These are phyloP conservation scores for Heteractis magnifica DNA, from an alignment of 92 coral and sea anemone genomes.

Conservation along the genomic window DNA sequence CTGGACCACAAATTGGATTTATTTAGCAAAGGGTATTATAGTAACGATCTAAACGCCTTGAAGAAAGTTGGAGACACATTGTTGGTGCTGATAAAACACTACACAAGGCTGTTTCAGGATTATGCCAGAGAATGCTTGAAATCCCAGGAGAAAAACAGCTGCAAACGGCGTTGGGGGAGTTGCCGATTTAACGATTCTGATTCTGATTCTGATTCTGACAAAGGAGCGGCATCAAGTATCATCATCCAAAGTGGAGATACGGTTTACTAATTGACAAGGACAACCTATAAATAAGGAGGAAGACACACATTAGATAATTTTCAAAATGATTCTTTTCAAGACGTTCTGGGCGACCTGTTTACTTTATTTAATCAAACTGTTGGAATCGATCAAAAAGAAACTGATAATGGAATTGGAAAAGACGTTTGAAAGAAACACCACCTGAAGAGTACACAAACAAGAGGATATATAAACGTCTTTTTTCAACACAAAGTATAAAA, in stretches of 20 bases:
- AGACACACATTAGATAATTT: neutral
- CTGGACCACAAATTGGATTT: neutral
- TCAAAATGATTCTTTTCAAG: neutral
- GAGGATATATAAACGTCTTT: neutral
- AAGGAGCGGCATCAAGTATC: neutral
- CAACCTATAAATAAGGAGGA: neutral
- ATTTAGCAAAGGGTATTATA: neutral
- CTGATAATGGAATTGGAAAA: constrained; percentile 37
- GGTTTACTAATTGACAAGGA: neutral
- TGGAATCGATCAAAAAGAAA: constrained; percentile 15
- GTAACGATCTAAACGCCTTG: neutral
- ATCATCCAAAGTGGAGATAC: neutral
- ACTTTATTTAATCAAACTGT: neutral
- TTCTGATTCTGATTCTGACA: constrained; percentile 7
- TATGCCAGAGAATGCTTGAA: neutral
- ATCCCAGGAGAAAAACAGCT: neutral
- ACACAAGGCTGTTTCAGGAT: neutral
- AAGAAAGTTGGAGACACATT: neutral
- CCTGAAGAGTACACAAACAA: constrained; percentile 26
- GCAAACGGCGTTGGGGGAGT: neutral
- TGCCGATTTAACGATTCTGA: neutral
- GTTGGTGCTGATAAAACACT: neutral
- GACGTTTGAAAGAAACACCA: constrained; percentile 54
- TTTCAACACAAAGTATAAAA: neutral
- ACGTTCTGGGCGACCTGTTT: neutral